Base-by-base conservation (phyloP, 2,113 vertebrate species). In the Pelmatolapia mariae region DNA sequence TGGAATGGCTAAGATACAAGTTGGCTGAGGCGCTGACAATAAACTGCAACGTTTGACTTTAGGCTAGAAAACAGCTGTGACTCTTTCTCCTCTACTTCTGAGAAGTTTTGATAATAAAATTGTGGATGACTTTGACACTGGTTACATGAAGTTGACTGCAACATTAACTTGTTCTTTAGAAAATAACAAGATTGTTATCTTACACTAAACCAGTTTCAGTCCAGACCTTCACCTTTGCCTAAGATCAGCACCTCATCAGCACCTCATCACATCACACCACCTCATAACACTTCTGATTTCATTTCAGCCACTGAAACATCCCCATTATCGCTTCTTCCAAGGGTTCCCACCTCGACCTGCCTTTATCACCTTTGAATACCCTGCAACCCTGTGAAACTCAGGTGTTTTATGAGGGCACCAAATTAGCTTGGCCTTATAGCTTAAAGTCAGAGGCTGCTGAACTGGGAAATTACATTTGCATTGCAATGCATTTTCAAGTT, bases 381-480 rank as follows among this genome's bases (percentile, higher is more conserved):
- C 89, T 88, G 86, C 76, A 91, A 79, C 88, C 90, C 80, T 54
- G 16, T 84, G 81, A 89, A 89, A 86, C 88, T 81, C 84, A 87
- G 93, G 93, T 95, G 92, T 92, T 92, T 89, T 81, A 90, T 56
- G 40, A 89, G 89, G 87, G 84, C 82, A 85, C 89, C 92, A 94
- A 95, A 96, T 96, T 93, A 95, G 90, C 89, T 80, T 88, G 86
- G 61, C 90, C 92, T 91, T 89, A 83, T 78, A 89, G 78, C 89
- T 82, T 81, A 50, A 33, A 92, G 93, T 93, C 94, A 90, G 85
- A 93, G 93, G 80, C 89, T 94, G 92, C 86, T 96, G 92, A 95
- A 96, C 91, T 96, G 95, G 89, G 90, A 96, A 96, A 97, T 96
- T 95, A 92, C 91, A 94, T 96, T 93, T 94, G 93, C 92, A 93